Conservation (phyloP, 2,888 invertebrate genomes). For the Philereme transversata region DNA sequence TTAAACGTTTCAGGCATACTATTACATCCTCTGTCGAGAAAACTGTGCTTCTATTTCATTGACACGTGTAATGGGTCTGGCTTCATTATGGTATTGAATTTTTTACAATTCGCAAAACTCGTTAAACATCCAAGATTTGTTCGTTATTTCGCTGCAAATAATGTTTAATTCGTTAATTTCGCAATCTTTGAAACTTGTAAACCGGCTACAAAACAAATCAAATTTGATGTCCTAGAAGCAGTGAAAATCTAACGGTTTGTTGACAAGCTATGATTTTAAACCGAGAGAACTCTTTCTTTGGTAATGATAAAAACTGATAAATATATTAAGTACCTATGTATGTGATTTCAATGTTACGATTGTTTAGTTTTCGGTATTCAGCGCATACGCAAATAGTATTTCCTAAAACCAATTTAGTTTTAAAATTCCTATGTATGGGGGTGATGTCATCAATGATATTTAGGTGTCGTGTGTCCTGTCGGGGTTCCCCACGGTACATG, state of each 20-base stretch:
- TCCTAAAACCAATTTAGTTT: conserved; percentile 37
- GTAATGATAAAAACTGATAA: too few species aligned
- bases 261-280: too few species aligned
- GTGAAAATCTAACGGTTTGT: too few species aligned
- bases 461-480: conserved; percentile 59
- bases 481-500: conserved; percentile 71
- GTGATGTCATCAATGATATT: conserved; percentile 68
- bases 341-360: neutral
- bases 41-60: conserved; percentile 23
- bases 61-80: conserved; percentile 21
- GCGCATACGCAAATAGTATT: conserved; percentile 26
- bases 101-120: neutral
- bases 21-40: conserved; percentile 22
- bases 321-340: too few species aligned
- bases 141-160: neutral
- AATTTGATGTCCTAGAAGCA: neutral
- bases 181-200: neutral
- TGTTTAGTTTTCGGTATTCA: conserved; percentile 11
- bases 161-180: neutral
- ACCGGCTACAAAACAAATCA: neutral
- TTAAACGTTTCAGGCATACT: conserved; percentile 29
- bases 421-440: conserved; percentile 50
- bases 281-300: too few species aligned
- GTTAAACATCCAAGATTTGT: neutral
- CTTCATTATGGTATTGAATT: conserved; percentile 6